These are phyloP conservation scores for Fregetta grallaria DNA, from an alignment of 2,113 vertebrate species.

Conservation along the genomic window DNA sequence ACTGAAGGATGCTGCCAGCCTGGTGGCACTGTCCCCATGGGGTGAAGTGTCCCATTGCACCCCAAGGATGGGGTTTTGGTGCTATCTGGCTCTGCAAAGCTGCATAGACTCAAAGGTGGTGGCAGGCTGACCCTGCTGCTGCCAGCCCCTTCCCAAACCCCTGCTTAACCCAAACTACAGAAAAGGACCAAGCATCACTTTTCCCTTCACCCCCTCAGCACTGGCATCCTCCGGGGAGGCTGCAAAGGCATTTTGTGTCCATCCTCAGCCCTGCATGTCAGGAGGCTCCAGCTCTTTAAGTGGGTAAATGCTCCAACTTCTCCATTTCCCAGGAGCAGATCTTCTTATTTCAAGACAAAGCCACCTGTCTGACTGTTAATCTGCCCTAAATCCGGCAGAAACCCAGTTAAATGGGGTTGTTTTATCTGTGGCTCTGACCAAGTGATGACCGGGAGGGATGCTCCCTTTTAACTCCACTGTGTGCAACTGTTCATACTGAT, in stretches of 20 bases:
- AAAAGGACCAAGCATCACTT: background rate
- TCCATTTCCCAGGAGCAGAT: background rate
- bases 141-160: background rate
- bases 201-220: background rate
- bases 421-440: background rate
- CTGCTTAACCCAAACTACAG: no score
- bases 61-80: background rate
- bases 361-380: background rate
- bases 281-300: background rate
- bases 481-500: background rate
- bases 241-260: background rate
- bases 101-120: background rate
- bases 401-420: background rate
- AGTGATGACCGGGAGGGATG: background rate
- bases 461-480: background rate
- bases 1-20: background rate
- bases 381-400: background rate
- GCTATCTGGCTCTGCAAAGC: background rate
- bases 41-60: background rate
- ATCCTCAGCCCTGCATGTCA: fast-evolving
- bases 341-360: background rate
- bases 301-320: background rate
- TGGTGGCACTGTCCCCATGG: background rate
- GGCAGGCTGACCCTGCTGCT: background rate
- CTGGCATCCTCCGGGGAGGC: fast-evolving